Conservation (phyloP, 2,113 vertebrate species). For the Coracopsis vasa region DNA sequence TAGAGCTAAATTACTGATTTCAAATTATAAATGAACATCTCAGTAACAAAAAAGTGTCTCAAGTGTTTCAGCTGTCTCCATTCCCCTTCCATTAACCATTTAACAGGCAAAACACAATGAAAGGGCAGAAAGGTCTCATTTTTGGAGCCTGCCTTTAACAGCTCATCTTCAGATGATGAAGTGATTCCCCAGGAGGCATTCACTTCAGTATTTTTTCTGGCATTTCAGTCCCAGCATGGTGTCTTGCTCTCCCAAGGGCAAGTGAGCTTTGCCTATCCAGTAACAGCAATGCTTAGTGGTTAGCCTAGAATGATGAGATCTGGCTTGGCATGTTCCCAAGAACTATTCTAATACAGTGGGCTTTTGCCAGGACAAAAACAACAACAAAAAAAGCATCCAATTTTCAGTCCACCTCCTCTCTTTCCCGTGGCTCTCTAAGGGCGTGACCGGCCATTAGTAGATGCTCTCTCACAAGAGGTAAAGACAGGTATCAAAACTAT, state of each 20-base stretch:
- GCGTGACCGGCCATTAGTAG: neutral
- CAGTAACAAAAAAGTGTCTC: neutral
- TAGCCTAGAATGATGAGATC: neutral
- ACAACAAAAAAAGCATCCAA: neutral
- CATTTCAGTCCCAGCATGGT: neutral
- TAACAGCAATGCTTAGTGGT: neutral
- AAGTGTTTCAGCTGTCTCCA: neutral
- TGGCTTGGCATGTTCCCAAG: neutral
- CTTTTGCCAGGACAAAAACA: neutral
- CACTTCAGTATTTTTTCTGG: neutral
- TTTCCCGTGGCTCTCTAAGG: neutral
- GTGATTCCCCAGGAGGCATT: neutral
- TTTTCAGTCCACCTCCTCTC: neutral
- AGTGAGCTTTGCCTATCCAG: neutral
- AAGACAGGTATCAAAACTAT: neutral
- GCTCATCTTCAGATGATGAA: neutral
- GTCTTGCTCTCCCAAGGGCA: neutral
- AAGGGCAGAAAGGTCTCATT: neutral
- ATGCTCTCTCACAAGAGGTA: neutral
- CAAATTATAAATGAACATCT: slow-evolving; percentile 4
- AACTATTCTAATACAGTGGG: neutral
- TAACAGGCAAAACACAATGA: neutral
- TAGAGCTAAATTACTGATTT: neutral
- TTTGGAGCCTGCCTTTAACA: neutral
- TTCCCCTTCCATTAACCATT: neutral